These are phyloP conservation scores for Sorex maritimensis DNA, from an alignment of 2,797 vertebrate genomes.

Conservation along the genomic window DNA sequence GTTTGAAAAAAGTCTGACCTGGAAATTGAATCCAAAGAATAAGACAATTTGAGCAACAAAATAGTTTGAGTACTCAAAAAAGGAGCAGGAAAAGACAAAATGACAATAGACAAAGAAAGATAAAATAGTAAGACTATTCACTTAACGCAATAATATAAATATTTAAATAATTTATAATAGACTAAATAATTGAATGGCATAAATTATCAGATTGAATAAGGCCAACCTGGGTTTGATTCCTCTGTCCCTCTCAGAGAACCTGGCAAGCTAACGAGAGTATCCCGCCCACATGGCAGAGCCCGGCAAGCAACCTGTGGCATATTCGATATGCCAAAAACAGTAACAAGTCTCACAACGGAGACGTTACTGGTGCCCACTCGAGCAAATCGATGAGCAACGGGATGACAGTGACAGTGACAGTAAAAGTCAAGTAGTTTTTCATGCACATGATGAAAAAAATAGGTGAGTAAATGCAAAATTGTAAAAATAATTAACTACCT, in stretches of 20 bases:
- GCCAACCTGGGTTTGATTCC: too few species aligned
- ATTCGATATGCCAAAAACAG: too few species aligned
- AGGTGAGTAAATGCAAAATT: conserved; percentile 10
- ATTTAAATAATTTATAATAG: neutral
- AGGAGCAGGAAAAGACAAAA: neutral
- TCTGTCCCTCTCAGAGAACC: too few species aligned
- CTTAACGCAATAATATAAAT: neutral
- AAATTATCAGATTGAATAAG: neutral
- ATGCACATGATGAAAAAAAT: neutral
- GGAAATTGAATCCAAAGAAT: neutral
- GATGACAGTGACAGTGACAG: neutral
- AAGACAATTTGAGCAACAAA: neutral
- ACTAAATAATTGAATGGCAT: neutral
- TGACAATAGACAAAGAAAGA: neutral
- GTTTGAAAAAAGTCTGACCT: neutral
- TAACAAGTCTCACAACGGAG: too few species aligned
- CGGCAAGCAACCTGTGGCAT: too few species aligned
- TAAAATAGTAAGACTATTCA: neutral
- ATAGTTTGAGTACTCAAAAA: neutral
- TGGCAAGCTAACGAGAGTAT: too few species aligned
- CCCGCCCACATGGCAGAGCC: too few species aligned
- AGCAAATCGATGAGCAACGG: too few species aligned
- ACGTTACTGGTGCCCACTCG: too few species aligned
- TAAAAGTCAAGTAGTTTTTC: neutral
- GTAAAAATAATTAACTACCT: neutral